Base-by-base conservation (phyloP, 2,113 vertebrate species). In the Triplophysa siluroides region DNA sequence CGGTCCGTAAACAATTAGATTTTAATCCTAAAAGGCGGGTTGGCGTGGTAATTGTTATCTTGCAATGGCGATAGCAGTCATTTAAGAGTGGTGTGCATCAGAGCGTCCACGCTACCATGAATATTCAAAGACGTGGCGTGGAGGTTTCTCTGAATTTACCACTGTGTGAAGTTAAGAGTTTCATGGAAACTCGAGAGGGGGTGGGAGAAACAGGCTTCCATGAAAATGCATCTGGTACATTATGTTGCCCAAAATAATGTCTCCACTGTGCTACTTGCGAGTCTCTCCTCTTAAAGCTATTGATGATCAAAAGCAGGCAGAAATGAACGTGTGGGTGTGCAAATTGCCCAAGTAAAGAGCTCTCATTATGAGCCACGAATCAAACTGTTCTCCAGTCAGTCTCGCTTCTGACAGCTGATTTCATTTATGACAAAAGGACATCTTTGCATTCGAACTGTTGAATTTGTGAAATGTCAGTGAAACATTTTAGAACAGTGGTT, bases 71-170 rank as follows among this genome's bases (percentile, higher is more conserved):
- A 50, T 24, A 41, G 26, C 41, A 52, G 65, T 78, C 52, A 74
- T 61, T 61, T 78, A 52, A 62, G 50, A 60, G 4, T 1, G 0
- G 76, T 79, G 24, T 21, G 62, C 75, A 77, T 77, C 62, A 0
- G 45, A 63, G 73, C 19, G 74, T 23, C 19, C 26, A 52, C 45
- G 24, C 52, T 26, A 38, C 52, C 62, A 77, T 65, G 75, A 38
- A 33, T 66, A 43, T 45, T 7, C 43, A 56, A 74, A 23, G 72
- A 43, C 11, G 14, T 33, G 18, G 50, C 12, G 52, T 52, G 61
- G 12, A 26, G 60, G n/a, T 77, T 77, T 77, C 75, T 65, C 60
- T 33, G 75, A 77, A 77, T 64, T 58, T n/a, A 43, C 6, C 62
- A 5, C 60, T 9, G 12, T 13, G 61, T 65, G 62, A 77, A 54